Conservation (phyloP, 2,797 vertebrate species). For the Oreonectes daqikongensis region DNA sequence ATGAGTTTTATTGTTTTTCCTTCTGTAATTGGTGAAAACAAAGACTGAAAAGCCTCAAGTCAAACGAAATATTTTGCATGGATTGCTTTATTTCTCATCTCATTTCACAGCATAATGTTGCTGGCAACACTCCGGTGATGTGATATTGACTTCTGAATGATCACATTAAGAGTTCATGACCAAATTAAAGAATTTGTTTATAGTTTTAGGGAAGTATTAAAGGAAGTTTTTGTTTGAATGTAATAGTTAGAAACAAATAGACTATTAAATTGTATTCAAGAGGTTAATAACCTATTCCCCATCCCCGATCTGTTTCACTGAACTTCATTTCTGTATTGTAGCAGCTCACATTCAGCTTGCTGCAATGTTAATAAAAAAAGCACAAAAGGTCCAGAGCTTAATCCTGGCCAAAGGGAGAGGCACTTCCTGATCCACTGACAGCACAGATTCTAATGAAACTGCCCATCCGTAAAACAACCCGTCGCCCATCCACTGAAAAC, state of each 20-base stretch:
- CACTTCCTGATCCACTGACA: conserved; percentile 49
- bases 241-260: neutral
- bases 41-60: neutral
- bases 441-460: conserved; percentile 33
- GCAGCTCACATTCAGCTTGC: conserved; percentile 20
- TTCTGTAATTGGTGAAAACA: conserved; percentile 40
- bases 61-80: neutral
- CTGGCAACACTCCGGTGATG: conserved; percentile 4
- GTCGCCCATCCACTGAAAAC: conserved; percentile 23
- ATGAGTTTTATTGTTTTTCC: conserved; percentile 31
- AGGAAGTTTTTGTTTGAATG: neutral
- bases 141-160: conserved; percentile 11
- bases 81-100: neutral
- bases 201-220: neutral
- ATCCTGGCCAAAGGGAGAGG: conserved; percentile 45
- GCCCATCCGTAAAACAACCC: conserved; percentile 23
- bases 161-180: neutral
- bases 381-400: conserved; percentile 35
- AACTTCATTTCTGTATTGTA: no score
- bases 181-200: neutral
- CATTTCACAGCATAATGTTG: neutral
- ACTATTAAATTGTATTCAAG: neutral
- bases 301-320: no score
- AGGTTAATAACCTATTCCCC: no score
- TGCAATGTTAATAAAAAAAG: conserved; percentile 16